Evolutionary conservation across 1,140 invertebrate genomes (phyloP).

Genomic region (Liolophura sinensis): DNA sequence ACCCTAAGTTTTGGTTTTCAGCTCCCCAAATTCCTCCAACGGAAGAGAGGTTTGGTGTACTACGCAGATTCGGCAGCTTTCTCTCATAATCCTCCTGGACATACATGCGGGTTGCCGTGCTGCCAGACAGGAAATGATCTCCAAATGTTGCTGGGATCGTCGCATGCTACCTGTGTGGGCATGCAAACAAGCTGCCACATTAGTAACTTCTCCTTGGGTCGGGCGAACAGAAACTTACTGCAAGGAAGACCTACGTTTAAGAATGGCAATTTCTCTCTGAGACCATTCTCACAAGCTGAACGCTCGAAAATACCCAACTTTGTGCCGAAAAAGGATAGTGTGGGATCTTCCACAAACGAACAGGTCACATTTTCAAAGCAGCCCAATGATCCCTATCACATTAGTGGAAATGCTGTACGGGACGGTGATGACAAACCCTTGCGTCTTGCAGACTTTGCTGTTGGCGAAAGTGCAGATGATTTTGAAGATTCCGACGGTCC

Average conservation of each 20-base stretch:
- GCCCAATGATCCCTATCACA: no score
- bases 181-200: slow-evolving; percentile 16
- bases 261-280: slow-evolving; percentile 32
- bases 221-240: slow-evolving; percentile 14
- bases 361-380: no score
- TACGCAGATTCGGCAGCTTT: slow-evolving; percentile 34
- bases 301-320: no score
- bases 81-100: slow-evolving; percentile 44
- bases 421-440: no score
- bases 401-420: no score
- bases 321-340: no score
- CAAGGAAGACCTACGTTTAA: slow-evolving; percentile 25
- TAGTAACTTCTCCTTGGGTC: slow-evolving; percentile 38
- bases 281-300: slow-evolving; percentile 4
- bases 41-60: slow-evolving; percentile 11
- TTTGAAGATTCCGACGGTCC: no score
- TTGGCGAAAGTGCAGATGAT: no score
- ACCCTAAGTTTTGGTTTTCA: background rate
- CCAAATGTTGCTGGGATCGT: slow-evolving; percentile 18
- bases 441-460: no score
- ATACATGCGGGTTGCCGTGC: slow-evolving; percentile 49
- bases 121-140: slow-evolving; percentile 33
- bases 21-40: background rate
- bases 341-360: no score
- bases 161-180: slow-evolving; percentile 11